A percentile compares a stretch with the other conserved stretches of the same genome.
Conservation (phyloP, 1,140 invertebrate genomes). For the Drosophila lini region DNA sequence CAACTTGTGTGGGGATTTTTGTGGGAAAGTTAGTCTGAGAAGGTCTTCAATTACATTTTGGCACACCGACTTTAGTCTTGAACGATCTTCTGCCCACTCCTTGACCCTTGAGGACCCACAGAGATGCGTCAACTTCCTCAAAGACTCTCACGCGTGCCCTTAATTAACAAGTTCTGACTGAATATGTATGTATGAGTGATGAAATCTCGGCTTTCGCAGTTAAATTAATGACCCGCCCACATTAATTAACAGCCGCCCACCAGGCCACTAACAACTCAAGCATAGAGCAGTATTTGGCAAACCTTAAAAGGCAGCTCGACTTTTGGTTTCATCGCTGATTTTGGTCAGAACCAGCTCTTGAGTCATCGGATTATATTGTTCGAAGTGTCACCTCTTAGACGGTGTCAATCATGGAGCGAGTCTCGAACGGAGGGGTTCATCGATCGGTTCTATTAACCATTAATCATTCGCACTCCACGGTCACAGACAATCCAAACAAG, state of each 20-base stretch:
- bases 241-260: slow-evolving; percentile 67
- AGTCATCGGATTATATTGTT: slow-evolving; percentile 55
- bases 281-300: slow-evolving; percentile 41
- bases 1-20: slow-evolving; percentile 14
- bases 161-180: slow-evolving; percentile 61
- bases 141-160: slow-evolving; percentile 52
- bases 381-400: slow-evolving; percentile 49
- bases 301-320: slow-evolving; percentile 37
- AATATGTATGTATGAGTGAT: slow-evolving; percentile 5
- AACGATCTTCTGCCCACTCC: slow-evolving; percentile 31
- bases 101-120: slow-evolving; percentile 47
- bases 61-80: slow-evolving; percentile 1
- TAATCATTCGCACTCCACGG: slow-evolving; percentile 69
- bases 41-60: slow-evolving; percentile 19
- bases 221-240: slow-evolving; percentile 68
- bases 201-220: slow-evolving; percentile 28
- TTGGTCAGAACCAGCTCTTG: slow-evolving; percentile 54
- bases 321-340: slow-evolving; percentile 36
- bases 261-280: slow-evolving; percentile 8
- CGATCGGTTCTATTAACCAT: slow-evolving; percentile 53
- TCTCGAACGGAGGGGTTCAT: slow-evolving; percentile 19
- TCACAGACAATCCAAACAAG: slow-evolving; percentile 31
- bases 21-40: slow-evolving; percentile 26
- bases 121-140: slow-evolving; percentile 35
- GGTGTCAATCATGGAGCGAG: slow-evolving; percentile 30